phyloP scores from a whole-genome alignment of 2,888 invertebrate species.

The Pinctada fucata region DNA sequence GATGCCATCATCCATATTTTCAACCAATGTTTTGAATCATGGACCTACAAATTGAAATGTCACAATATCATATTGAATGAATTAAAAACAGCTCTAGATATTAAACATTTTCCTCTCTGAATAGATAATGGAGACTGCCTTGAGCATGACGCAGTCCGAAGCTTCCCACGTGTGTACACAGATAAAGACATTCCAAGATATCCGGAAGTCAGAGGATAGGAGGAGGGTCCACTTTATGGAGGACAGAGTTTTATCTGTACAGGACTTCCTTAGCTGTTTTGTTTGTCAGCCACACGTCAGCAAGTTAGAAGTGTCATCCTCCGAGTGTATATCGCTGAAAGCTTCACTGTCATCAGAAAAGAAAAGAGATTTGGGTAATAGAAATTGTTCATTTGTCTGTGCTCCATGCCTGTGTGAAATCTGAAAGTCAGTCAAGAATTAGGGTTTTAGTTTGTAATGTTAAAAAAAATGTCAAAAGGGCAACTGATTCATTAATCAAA shows the following conservation, averaged over 20 bases:
- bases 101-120: no score
- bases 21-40: no score
- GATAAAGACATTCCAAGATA: constrained; percentile 43
- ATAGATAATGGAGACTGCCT: constrained; percentile 23
- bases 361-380: constrained; percentile 64
- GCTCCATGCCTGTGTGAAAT: no score
- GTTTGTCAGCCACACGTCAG: constrained; percentile 59
- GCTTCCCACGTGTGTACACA: constrained; percentile 55
- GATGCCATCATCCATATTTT: no score
- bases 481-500: no score
- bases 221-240: constrained; percentile 56
- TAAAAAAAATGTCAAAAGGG: no score
- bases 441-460: no score
- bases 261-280: constrained; percentile 69
- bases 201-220: constrained; percentile 26
- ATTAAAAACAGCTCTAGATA: no score
- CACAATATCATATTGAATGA: no score
- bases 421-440: no score
- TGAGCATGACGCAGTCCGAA: constrained; percentile 55
- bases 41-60: no score
- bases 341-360: constrained; percentile 63
- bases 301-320: constrained; percentile 40
- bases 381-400: constrained; percentile 6
- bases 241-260: constrained; percentile 54
- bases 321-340: constrained; percentile 50